Percentiles rank a stretch among this genome's conserved stretches.
phyloP scores from a whole-genome alignment of 2,113 vertebrate genomes.

The Malurus elegans region DNA sequence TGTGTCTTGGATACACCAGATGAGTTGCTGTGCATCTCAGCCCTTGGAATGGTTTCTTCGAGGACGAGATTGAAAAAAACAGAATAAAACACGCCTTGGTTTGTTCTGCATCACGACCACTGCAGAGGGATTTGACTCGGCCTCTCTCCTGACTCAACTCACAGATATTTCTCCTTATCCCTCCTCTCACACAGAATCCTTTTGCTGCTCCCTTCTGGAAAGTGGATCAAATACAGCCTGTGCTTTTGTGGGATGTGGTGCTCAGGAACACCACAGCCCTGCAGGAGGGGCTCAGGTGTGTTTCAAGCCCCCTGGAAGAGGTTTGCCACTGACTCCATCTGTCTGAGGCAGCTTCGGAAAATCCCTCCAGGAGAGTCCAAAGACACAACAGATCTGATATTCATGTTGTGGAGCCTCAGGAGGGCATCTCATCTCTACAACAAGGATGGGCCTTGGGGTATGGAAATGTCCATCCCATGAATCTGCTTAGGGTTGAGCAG shows the following conservation, averaged over 20 bases:
- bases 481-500: not conserved
- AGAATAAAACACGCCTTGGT: not conserved
- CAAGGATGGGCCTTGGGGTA: not conserved
- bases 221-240: not conserved
- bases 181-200: not conserved
- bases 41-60: not conserved
- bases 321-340: not conserved
- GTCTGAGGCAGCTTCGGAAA: not conserved
- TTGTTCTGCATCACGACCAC: not conserved
- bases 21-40: not conserved
- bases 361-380: not conserved
- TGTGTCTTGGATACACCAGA: not conserved
- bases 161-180: not conserved
- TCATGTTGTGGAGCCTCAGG: not conserved
- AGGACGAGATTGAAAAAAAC: not conserved
- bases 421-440: not conserved
- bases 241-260: not conserved
- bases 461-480: not conserved
- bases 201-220: slow-evolving; percentile 52
- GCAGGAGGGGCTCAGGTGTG: not conserved
- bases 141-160: not conserved
- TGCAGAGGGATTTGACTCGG: not conserved
- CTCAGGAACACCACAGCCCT: not conserved
- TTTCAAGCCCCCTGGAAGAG: not conserved
- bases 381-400: not conserved